Evolutionary conservation across 2,113 vertebrate genomes (phyloP).

Genomic region (Corythornis vintsioides): DNA sequence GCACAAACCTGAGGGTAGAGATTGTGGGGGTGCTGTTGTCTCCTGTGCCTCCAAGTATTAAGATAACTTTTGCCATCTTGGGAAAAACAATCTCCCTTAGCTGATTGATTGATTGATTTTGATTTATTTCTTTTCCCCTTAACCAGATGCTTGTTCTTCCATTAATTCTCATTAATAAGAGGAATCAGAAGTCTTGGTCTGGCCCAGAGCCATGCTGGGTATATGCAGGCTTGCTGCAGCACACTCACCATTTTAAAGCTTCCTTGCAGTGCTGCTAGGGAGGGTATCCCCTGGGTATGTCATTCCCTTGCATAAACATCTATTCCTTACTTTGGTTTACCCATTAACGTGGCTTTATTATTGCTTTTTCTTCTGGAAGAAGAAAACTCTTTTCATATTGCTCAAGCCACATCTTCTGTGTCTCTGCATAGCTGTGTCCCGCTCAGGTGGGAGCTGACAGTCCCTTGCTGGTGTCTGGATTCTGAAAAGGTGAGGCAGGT

Average conservation of each 20-base stretch:
- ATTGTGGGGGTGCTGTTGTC: background rate
- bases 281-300: background rate
- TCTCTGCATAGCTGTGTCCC: background rate
- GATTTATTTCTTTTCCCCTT: background rate
- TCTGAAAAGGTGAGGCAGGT: conserved; percentile 39
- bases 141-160: background rate
- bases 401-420: background rate
- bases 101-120: background rate
- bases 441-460: background rate
- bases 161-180: background rate
- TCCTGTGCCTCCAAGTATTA: background rate
- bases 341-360: background rate
- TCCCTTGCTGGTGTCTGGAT: background rate
- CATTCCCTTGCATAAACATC: background rate
- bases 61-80: background rate
- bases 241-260: background rate
- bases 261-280: background rate
- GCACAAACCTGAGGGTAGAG: background rate
- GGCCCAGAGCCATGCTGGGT: background rate
- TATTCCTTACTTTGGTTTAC: background rate
- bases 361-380: background rate
- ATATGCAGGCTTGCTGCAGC: background rate
- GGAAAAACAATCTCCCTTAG: background rate
- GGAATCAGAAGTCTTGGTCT: background rate
- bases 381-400: background rate